Evolutionary conservation across 2,888 invertebrate genomes (phyloP).

Genomic region (Autographa pulchrina): DNA sequence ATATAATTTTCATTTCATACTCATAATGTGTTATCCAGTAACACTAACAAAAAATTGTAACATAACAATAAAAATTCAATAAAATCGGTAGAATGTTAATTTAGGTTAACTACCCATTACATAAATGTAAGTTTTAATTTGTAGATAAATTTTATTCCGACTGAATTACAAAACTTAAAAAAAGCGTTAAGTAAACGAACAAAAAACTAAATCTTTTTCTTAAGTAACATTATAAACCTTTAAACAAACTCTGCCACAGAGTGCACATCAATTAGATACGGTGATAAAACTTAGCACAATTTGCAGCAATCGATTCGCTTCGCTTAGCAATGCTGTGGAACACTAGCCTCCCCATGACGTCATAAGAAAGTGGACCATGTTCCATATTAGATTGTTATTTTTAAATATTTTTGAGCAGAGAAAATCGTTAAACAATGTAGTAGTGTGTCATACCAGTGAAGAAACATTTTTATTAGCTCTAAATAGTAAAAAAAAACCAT

Average conservation of each 20-base stretch:
- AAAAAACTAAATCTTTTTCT: neutral
- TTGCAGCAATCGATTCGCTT: conserved; percentile 74
- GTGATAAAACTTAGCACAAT: conserved; percentile 73
- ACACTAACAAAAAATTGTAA: too few relatives aligned
- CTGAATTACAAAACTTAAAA: neutral
- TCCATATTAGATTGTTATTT: neutral
- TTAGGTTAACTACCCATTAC: too few relatives aligned
- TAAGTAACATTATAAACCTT: conserved; percentile 14
- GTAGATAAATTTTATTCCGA: too few relatives aligned
- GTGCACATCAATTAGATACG: conserved; percentile 68
- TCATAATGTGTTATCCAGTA: too few relatives aligned
- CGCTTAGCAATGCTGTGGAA: conserved; percentile 61
- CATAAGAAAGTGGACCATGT: conserved; percentile 21
- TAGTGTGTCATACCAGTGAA: too few relatives aligned
- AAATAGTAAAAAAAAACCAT: too few relatives aligned
- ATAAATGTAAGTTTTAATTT: too few relatives aligned
- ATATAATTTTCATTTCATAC: too few relatives aligned
- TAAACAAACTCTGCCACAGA: conserved; percentile 53
- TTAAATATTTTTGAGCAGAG: neutral
- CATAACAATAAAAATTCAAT: too few relatives aligned
- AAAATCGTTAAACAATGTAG: neutral
- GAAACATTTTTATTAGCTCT: too few relatives aligned
- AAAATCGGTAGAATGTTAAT: too few relatives aligned
- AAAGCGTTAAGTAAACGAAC: neutral
- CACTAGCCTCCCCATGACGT: conserved; percentile 59